phyloP scores from a whole-genome alignment of 2,888 invertebrate genomes.

The Rhagonycha fulva region DNA sequence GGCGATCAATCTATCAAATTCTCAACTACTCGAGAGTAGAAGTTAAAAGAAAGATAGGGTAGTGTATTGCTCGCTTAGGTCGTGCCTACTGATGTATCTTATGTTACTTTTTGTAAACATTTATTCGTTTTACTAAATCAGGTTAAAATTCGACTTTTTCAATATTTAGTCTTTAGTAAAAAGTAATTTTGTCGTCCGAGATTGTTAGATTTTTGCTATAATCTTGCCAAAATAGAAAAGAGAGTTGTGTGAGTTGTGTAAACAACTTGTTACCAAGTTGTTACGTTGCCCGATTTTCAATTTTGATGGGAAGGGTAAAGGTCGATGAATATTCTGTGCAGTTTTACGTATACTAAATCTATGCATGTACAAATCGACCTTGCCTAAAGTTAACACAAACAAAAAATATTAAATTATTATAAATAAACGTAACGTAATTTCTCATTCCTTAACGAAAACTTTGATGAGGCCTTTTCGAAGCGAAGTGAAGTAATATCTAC shows the following conservation, averaged over 20 bases:
- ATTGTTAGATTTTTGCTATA: neutral
- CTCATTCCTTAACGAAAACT: neutral
- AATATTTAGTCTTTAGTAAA: neutral
- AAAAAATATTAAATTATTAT: neutral
- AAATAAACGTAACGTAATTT: neutral
- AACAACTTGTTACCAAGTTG: conserved; percentile 27
- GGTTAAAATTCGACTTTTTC: neutral
- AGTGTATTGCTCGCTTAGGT: too few relatives aligned
- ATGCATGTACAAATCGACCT: neutral
- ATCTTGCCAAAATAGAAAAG: conserved; percentile 14
- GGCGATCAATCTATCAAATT: too few relatives aligned
- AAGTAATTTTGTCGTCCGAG: neutral
- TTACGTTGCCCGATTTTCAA: conserved; percentile 24
- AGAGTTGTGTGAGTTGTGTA: conserved; percentile 29
- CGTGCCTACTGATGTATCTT: too few relatives aligned
- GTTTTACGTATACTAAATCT: neutral
- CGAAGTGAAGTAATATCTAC: neutral
- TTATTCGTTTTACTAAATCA: neutral
- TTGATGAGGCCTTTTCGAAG: neutral
- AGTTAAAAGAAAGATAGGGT: too few relatives aligned
- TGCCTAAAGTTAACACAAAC: too few relatives aligned
- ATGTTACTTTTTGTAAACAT: neutral
- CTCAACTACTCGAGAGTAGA: too few relatives aligned
- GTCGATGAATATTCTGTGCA: conserved; percentile 29
- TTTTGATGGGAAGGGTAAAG: conserved; percentile 20